Evolutionary conservation across 2,888 invertebrate genomes (phyloP).

Genomic region (Escarpia spicata): DNA sequence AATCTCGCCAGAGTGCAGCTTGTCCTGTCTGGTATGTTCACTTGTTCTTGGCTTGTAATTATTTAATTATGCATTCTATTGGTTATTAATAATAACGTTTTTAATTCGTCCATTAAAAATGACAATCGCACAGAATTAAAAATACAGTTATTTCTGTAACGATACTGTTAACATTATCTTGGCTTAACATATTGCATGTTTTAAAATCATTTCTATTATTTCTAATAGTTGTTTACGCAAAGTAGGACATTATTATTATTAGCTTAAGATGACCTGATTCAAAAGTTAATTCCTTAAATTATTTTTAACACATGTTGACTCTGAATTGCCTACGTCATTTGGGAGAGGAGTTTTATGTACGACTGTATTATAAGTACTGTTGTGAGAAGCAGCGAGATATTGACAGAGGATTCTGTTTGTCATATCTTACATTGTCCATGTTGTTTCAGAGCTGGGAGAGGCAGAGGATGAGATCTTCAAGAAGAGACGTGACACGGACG

Average conservation of each 20-base stretch:
- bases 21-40: slow-evolving; percentile 77
- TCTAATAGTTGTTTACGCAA: neutral
- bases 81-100: too few species aligned
- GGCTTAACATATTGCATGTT: too few species aligned
- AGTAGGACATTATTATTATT: slow-evolving; percentile 14
- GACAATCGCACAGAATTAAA: too few species aligned
- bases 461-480: slow-evolving; percentile 98
- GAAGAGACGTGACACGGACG: slow-evolving; percentile 85
- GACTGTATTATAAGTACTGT: too few species aligned
- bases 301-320: too few species aligned
- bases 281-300: neutral
- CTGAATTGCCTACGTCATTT: too few species aligned
- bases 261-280: neutral
- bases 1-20: slow-evolving; percentile 92
- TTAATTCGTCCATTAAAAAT: too few species aligned
- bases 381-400: too few species aligned
- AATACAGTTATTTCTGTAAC: too few species aligned
- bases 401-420: too few species aligned
- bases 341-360: too few species aligned
- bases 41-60: neutral
- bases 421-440: neutral
- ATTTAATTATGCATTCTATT: neutral
- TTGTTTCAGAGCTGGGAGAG: slow-evolving; percentile 79
- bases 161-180: too few species aligned
- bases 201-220: neutral